Evolutionary conservation across 2,113 vertebrate species (phyloP), one percentile per base, ranked within the genome.

Genomic region (Chaetodon trifascialis): DNA sequence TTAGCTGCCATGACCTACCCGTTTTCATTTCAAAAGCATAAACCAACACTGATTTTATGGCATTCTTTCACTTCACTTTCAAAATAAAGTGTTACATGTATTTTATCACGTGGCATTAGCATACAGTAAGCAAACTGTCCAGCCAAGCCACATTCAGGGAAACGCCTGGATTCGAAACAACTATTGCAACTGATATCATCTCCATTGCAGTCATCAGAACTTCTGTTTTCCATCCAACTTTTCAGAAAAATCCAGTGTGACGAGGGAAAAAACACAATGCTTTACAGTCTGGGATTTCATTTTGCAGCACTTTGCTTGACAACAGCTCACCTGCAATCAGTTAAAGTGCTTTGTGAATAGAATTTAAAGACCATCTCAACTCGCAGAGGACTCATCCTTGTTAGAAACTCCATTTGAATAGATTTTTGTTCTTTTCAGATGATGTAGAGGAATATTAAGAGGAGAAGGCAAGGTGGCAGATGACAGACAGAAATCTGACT

Each of bases 351-450:
- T 67, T 59, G 74, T 59, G 36, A 60, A 36, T 47, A 59, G 36
- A 71, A 63, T 79, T 51, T 55, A 63, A 40, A 49, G 23, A 58
- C 42, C 17, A 62, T n/a, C 25, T 65, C 23, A 76, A 64, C 54
- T 73, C 63, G 36, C 54, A 52, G 15, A 5, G 19, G 21, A 16
- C 75, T 23, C 34, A 55, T 16, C 68, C 54, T 66, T 44, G 2
- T 62, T 34, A 54, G 12, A 62, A 75, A 80, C 79, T 80, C 64
- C 55, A 70, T 83, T 75, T 58, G 15, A 58, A 89, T 83, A 75
- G 79, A 89, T 88, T 55, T 72, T 70, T 67, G 5, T 62, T n/a
- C 38, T 36, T 83, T 52, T 47, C 30, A 74, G 17, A 74, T 46
- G 66, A 58, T 38, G 19, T 12, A 63, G 66, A 19, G 19, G 23